phyloP scores from a whole-genome alignment of 1,140 invertebrate species.

The Globodera ellingtonae region DNA sequence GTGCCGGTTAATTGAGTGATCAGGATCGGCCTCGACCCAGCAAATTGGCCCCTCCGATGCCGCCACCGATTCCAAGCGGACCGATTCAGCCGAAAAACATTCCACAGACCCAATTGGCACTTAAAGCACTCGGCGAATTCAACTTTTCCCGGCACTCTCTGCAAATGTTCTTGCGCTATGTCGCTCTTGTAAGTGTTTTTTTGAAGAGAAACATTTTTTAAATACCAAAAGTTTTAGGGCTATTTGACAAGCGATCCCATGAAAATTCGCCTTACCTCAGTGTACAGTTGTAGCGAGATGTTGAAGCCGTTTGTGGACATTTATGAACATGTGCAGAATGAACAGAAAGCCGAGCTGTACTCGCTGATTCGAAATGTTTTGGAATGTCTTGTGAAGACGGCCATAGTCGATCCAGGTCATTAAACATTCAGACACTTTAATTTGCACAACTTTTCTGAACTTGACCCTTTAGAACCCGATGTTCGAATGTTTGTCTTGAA shows the following conservation, averaged over 20 bases:
- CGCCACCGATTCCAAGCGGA: constrained; percentile 43
- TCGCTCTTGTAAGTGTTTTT: constrained; percentile 54
- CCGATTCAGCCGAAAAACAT: constrained; percentile 74
- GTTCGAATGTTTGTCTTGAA: constrained; percentile 89
- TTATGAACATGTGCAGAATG: constrained; percentile 56
- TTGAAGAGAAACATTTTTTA: constrained; percentile 7
- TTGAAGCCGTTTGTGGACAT: constrained; percentile 77
- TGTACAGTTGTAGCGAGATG: constrained; percentile 85
- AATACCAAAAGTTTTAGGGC: constrained; percentile 68
- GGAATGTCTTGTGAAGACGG: constrained; percentile 86
- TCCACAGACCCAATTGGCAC: constrained; percentile 82
- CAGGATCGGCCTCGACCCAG: constrained; percentile 37
- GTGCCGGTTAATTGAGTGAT: no score
- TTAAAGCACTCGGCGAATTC: constrained; percentile 90
- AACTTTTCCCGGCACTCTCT: constrained; percentile 79
- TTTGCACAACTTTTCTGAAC: constrained; percentile 6
- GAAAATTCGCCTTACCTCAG: constrained; percentile 89
- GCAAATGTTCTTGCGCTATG: constrained; percentile 62
- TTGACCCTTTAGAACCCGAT: constrained; percentile 76
- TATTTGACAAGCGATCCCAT: constrained; percentile 89
- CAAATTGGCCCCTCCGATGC: constrained; percentile 53
- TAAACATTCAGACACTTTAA: not conserved
- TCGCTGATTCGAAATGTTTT: constrained; percentile 71
- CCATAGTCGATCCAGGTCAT: constrained; percentile 85
- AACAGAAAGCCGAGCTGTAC: constrained; percentile 58